Evolutionary conservation across 2,797 vertebrate genomes (phyloP).

Genomic region (Chiloscyllium punctatum): DNA sequence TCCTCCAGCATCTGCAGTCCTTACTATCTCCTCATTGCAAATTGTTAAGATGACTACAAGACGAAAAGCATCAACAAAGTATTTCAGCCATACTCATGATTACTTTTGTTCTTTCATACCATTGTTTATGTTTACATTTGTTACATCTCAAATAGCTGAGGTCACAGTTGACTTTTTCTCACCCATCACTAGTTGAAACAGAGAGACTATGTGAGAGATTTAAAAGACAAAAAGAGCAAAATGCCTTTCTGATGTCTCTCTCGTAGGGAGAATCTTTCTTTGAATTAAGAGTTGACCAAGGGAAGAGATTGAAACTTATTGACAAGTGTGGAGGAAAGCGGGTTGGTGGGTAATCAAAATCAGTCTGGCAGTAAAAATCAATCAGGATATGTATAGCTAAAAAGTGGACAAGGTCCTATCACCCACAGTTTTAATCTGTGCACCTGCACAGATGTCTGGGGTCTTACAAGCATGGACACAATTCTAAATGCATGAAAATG

Average conservation of each 20-base stretch:
- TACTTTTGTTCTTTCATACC: neutral
- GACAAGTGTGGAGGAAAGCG: neutral
- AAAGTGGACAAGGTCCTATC: no score
- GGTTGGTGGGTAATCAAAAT: neutral
- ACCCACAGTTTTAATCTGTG: no score
- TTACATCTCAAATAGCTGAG: neutral
- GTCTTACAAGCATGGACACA: neutral
- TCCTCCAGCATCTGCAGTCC: no score
- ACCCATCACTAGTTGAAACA: neutral
- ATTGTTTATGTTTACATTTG: neutral
- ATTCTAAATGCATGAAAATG: neutral
- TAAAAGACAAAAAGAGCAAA: neutral
- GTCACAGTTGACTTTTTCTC: neutral
- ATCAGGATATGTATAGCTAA: no score
- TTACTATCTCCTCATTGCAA: no score
- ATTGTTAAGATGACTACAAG: no score
- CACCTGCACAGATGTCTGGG: neutral
- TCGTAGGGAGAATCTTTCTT: neutral
- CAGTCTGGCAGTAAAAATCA: no score
- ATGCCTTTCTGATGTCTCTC: neutral
- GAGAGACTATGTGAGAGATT: neutral
- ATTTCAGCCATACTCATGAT: neutral
- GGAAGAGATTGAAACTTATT: no score
- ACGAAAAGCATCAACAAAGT: no score
- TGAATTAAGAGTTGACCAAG: neutral